These are phyloP conservation scores for Drosophila borealis DNA, from an alignment of 2,888 invertebrate genomes.

Conservation along the genomic window DNA sequence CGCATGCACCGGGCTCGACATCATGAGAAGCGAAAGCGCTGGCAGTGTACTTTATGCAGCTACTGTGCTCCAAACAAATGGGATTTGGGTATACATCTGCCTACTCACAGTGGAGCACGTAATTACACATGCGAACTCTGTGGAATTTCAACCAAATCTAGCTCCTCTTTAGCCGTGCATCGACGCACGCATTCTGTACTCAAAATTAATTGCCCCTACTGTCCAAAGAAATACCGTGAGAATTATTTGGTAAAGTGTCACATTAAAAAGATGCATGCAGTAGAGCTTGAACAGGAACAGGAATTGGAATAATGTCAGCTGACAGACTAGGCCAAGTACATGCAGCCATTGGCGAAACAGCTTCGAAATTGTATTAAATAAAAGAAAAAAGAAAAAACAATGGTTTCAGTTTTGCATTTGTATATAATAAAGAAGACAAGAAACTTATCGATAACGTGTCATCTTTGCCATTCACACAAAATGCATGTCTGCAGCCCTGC, in stretches of 20 bases:
- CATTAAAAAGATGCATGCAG: slow-evolving; percentile 30
- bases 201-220: slow-evolving; percentile 32
- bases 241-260: slow-evolving; percentile 50
- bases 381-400: no score
- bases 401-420: neutral
- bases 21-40: slow-evolving; percentile 29
- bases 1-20: slow-evolving; percentile 35
- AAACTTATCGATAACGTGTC: slow-evolving; percentile 11
- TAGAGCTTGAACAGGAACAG: neutral
- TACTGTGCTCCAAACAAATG: slow-evolving; percentile 52
- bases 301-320: neutral
- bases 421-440: neutral
- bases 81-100: slow-evolving; percentile 40
- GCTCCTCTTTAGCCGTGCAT: slow-evolving; percentile 50
- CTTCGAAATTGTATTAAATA: neutral
- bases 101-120: slow-evolving; percentile 37
- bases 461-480: slow-evolving; percentile 35
- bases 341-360: neutral
- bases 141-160: slow-evolving; percentile 44
- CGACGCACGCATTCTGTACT: slow-evolving; percentile 43
- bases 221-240: slow-evolving; percentile 42
- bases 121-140: slow-evolving; percentile 56
- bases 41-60: slow-evolving; percentile 43
- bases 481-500: slow-evolving; percentile 24
- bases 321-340: no score